A percentile compares a stretch with the other conserved stretches of the same genome.
These are phyloP conservation scores for Vannuccia rotundouncinata DNA, from an alignment of 2,888 invertebrate species.

Conservation along the genomic window DNA sequence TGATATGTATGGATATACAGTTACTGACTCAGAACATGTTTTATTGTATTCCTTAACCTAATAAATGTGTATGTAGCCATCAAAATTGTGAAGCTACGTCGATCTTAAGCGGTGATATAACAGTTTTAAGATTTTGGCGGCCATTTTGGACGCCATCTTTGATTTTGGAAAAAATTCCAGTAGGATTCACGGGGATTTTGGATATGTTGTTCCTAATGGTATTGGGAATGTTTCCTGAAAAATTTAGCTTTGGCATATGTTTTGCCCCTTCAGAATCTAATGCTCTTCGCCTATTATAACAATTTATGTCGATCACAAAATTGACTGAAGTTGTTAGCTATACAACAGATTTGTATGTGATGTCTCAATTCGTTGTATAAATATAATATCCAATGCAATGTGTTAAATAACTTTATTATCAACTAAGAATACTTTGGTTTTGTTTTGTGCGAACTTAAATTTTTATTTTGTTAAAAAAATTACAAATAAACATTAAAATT, in stretches of 20 bases:
- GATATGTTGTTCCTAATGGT: constrained; percentile 22
- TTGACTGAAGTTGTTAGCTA: too few species aligned
- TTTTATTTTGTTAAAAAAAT: too few species aligned
- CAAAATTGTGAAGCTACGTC: constrained; percentile 26
- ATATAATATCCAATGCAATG: too few species aligned
- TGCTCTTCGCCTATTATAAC: constrained; percentile 22
- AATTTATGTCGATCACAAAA: too few species aligned
- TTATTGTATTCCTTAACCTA: constrained; percentile 20
- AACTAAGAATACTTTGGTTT: too few species aligned
- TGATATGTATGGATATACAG: constrained; percentile 26
- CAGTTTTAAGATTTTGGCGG: constrained; percentile 26
- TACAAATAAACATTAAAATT: too few species aligned
- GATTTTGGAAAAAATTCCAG: constrained; percentile 21
- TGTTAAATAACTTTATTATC: too few species aligned
- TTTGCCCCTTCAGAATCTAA: constrained; percentile 26
- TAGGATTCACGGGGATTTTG: constrained; percentile 26
- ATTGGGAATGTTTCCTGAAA: constrained; percentile 26
- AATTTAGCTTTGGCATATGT: constrained; percentile 24
- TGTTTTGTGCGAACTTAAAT: too few species aligned
- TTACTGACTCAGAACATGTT: constrained; percentile 26
- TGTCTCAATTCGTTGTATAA: too few species aligned
- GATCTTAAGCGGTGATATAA: constrained; percentile 26
- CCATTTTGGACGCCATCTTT: constrained; percentile 24
- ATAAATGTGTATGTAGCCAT: constrained; percentile 26
- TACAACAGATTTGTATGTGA: too few species aligned